Conservation (phyloP, 2,113 vertebrate genomes). For the Osmerus eperlanus region DNA sequence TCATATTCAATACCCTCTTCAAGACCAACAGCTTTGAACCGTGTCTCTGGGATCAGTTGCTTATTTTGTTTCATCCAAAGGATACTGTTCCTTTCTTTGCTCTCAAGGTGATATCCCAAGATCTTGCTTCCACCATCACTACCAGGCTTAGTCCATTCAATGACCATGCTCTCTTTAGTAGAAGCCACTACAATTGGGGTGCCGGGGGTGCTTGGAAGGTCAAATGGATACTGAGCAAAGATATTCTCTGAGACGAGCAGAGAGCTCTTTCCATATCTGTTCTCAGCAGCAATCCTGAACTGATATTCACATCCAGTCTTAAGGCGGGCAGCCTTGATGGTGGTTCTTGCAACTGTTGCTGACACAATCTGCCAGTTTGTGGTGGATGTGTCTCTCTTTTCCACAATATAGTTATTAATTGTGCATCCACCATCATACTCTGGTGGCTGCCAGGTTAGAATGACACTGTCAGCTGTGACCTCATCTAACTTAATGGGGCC, state of each 20-base stretch:
- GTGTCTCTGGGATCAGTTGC: slow-evolving; percentile 85
- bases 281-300: slow-evolving; percentile 96
- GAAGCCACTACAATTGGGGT: slow-evolving; percentile 80
- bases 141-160: slow-evolving; percentile 90
- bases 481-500: slow-evolving; percentile 95
- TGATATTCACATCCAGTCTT: slow-evolving; percentile 96
- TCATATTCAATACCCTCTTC: slow-evolving; percentile 98
- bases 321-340: slow-evolving; percentile 87
- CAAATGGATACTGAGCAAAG: slow-evolving; percentile 94
- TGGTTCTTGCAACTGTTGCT: slow-evolving; percentile 95
- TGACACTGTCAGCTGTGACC: slow-evolving; percentile 88
- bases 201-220: slow-evolving; percentile 86
- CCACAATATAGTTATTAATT: slow-evolving; percentile 96
- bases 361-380: slow-evolving; percentile 96
- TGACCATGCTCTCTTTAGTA: slow-evolving; percentile 90
- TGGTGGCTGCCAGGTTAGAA: slow-evolving; percentile 88
- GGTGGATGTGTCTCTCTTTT: slow-evolving; percentile 98
- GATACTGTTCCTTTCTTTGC: slow-evolving; percentile 95
- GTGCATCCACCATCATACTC: slow-evolving; percentile 91
- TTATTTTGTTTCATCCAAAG: slow-evolving; percentile 95
- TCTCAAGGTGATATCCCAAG: slow-evolving; percentile 91
- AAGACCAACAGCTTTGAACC: slow-evolving; percentile 85
- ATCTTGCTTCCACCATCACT: slow-evolving; percentile 95
- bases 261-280: slow-evolving; percentile 94
- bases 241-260: slow-evolving; percentile 83